phyloP scores from a whole-genome alignment of 2,797 vertebrate species.

The Limnodromus scolopaceus region DNA sequence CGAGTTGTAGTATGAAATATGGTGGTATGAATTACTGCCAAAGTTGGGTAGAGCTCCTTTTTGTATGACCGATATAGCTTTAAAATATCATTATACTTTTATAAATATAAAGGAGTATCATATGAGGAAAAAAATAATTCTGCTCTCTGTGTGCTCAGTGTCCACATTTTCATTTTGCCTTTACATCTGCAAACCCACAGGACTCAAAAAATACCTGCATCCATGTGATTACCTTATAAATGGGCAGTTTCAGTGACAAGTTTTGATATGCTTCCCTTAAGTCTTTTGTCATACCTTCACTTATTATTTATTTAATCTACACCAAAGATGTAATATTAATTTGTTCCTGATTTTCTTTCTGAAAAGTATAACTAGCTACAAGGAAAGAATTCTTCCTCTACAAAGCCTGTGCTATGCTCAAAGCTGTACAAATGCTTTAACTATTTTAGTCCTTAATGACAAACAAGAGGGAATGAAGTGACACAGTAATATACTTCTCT shows the following conservation, averaged over 20 bases:
- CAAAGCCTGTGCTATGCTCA: not conserved
- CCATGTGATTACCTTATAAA: not conserved
- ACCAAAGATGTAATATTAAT: not conserved
- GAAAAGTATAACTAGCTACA: not conserved
- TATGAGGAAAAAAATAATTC: not conserved
- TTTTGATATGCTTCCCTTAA: not conserved
- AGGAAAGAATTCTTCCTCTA: not conserved
- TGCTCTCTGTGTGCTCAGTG: not conserved
- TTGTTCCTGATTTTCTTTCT: not conserved
- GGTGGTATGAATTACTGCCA: not conserved
- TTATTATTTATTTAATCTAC: not conserved
- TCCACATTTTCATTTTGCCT: not conserved
- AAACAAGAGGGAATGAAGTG: not conserved
- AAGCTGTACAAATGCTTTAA: not conserved
- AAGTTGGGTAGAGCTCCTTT: not conserved
- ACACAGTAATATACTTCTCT: not conserved
- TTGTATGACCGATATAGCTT: not conserved
- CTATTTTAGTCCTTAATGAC: not conserved
- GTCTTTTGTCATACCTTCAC: not conserved
- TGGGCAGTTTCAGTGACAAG: not conserved
- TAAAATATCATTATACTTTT: not conserved
- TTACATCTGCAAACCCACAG: not conserved
- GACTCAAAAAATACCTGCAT: not conserved
- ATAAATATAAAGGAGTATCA: not conserved
- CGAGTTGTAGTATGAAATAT: not conserved